phyloP scores from a whole-genome alignment of 2,113 vertebrate species.

The Ailuropoda melanoleuca region DNA sequence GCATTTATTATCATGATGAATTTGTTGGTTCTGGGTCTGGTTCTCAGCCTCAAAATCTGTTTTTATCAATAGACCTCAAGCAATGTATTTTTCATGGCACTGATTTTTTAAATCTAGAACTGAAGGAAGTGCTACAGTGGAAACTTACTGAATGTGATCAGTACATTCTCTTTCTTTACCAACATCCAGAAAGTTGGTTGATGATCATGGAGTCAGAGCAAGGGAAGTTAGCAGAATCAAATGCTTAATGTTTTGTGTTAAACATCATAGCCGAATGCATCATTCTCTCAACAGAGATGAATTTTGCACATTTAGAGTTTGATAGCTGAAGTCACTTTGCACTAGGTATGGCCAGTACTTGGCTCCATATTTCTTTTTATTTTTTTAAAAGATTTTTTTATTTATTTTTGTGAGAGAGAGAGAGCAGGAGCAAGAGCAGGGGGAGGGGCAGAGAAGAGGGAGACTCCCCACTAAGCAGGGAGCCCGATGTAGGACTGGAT shows the following conservation, averaged over 20 bases:
- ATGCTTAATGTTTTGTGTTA: not conserved
- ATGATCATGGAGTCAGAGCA: not conserved
- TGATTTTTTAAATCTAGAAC: constrained; percentile 31
- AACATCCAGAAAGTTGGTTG: not conserved
- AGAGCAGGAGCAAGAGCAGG: too few species aligned
- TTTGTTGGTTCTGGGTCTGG: constrained; percentile 3
- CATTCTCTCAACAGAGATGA: not conserved
- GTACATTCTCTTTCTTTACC: not conserved
- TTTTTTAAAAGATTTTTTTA: not conserved
- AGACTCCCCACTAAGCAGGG: not conserved
- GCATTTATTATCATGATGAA: not conserved
- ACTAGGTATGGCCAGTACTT: not conserved
- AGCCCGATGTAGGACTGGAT: not conserved
- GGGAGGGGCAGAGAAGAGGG: too few species aligned
- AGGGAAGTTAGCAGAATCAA: not conserved
- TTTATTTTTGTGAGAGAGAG: not conserved
- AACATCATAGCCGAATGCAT: not conserved
- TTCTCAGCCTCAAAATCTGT: not conserved
- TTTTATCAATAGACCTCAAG: not conserved
- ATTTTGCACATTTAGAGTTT: not conserved
- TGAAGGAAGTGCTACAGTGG: not conserved
- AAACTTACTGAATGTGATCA: not conserved
- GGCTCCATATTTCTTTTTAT: not conserved
- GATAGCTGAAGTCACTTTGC: not conserved
- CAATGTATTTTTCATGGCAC: not conserved